Evolutionary conservation across 1,140 invertebrate species (phyloP), one percentile per base, ranked within the genome.

Genomic region (Sycophila sp.): DNA sequence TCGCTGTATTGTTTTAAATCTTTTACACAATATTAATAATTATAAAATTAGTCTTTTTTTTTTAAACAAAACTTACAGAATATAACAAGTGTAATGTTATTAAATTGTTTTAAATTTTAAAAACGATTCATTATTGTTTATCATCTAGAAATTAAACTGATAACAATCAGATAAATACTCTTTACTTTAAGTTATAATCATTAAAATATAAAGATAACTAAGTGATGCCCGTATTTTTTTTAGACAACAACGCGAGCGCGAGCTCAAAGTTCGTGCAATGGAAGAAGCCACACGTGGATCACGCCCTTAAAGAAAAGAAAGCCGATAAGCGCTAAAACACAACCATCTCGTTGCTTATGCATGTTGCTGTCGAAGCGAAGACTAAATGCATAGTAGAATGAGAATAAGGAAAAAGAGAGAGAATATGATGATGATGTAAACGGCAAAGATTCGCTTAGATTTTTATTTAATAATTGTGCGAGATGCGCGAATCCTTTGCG

Each of bases 281-380:
- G 94, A 94, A 86, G 93, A 95, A 88, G 94, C 94, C 65, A 93
- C 93, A 69, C 89, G 93, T 81, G 92, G 92, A 76, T 91, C 90
- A 76, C 88, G 91, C 71, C 90, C 89, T 79, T 92, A 90, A 87
- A 47, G 53, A 62, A 62, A 67, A 66, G 67, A 70, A 66, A 69
- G 42, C 72, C 51, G 55, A 64, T 69, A 69, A 66, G 53, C 62
- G 59, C 49, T 36, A 58, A 38, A 38, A 58, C 22, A 64, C 45
- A 60, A 51, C 59, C 38, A 65, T 49, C 53, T 71, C 17, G 34
- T 53, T 58, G 26, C 2, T 65, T 65, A 34, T 28, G 24, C 40
- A 58, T 38, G 56, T 45, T 65, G 53, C 53, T 65, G 32, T 56
- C 22, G 62, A 59, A 40, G 38, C 42, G 42, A 71, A 71, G 62